Evolutionary conservation across 1,140 invertebrate species (phyloP).

Genomic region (Drosophila murphyi): DNA sequence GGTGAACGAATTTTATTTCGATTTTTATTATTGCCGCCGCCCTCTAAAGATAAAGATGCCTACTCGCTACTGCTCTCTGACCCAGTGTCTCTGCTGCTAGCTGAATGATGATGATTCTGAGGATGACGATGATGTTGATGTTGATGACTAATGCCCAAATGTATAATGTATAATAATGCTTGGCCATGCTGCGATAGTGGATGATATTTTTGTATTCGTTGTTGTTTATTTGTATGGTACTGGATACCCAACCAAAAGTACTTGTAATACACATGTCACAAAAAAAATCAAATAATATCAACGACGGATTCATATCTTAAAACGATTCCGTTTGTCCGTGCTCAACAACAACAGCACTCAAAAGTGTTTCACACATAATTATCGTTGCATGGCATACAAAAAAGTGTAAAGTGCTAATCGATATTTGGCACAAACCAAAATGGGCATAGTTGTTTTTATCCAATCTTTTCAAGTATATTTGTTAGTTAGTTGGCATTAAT

Average conservation of each 20-base stretch:
- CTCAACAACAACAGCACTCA: too few relatives aligned
- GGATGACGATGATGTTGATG: conserved; percentile 15
- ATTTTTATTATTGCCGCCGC: neutral
- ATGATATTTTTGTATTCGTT: conserved; percentile 23
- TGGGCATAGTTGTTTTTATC: too few relatives aligned
- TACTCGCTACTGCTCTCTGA: neutral
- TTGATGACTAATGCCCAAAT: conserved; percentile 35
- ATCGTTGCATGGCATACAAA: too few relatives aligned
- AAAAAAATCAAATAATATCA: too few relatives aligned
- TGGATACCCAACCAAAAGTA: neutral
- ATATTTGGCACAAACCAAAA: too few relatives aligned
- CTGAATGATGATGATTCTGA: conserved; percentile 12
- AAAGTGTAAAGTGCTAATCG: too few relatives aligned
- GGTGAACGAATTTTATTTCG: conserved; percentile 7
- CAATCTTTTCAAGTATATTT: too few relatives aligned
- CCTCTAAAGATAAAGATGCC: neutral
- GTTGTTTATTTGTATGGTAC: neutral
- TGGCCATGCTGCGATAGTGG: conserved; percentile 15
- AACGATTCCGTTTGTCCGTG: too few relatives aligned
- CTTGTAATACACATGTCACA: neutral
- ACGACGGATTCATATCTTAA: too few relatives aligned
- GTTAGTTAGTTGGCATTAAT: too few relatives aligned
- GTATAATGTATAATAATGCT: neutral
- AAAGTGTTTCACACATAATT: too few relatives aligned
- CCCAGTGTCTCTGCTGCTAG: conserved; percentile 4